Conservation (phyloP, 2,797 vertebrate genomes). For the Alca torda region DNA sequence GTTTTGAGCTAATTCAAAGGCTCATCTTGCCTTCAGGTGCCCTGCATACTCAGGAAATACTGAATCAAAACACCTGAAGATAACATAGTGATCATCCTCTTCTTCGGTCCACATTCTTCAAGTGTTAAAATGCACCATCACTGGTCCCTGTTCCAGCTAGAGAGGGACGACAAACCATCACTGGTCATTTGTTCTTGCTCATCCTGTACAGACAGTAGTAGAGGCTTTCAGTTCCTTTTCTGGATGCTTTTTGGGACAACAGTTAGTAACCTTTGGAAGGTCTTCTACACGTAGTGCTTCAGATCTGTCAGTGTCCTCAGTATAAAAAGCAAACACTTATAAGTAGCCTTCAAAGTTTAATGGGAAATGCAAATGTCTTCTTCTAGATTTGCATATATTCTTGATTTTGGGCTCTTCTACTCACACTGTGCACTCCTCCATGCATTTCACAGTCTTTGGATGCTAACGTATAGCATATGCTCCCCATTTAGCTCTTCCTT, state of each 20-base stretch:
- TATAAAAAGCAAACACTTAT: background rate
- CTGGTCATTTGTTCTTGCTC: background rate
- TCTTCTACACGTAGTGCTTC: background rate
- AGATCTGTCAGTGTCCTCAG: background rate
- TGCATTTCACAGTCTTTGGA: background rate
- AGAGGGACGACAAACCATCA: background rate
- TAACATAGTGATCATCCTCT: background rate
- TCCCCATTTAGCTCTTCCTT: background rate
- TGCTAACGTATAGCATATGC: background rate
- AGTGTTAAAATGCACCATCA: background rate
- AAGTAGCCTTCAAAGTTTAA: background rate
- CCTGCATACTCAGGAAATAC: background rate
- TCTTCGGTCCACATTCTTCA: background rate
- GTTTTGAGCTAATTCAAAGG: background rate
- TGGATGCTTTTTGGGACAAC: background rate
- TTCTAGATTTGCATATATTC: background rate
- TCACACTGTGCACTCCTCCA: background rate
- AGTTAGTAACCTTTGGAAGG: background rate
- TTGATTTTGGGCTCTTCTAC: background rate
- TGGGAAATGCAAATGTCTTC: background rate
- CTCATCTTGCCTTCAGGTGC: background rate
- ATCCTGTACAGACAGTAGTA: background rate
- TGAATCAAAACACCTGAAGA: background rate
- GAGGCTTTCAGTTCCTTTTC: background rate
- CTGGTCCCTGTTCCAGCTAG: background rate